Evolutionary conservation across 64 coral and sea anemone genomes (phyloP).

Genomic region (Porites lutea): DNA sequence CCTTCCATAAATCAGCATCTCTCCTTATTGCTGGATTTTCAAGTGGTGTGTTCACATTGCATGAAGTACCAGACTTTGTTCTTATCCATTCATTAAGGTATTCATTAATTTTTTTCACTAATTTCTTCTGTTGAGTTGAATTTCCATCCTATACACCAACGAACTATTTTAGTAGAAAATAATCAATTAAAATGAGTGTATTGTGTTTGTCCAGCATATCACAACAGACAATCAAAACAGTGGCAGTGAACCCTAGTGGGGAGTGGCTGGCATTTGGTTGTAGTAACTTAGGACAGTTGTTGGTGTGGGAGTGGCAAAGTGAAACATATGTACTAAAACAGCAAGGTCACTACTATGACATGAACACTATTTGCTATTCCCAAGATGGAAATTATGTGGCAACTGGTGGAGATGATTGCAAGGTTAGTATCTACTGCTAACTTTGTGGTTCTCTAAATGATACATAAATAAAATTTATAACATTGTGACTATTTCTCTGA

Average conservation of each 20-base stretch:
- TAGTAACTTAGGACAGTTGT: slow-evolving; percentile 82
- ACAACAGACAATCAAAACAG: slow-evolving; percentile 75
- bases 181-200: neutral
- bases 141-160: no score
- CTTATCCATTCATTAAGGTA: slow-evolving; percentile 98
- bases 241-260: slow-evolving; percentile 87
- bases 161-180: no score
- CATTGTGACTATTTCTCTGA: no score
- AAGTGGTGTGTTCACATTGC: slow-evolving; percentile 87
- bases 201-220: slow-evolving; percentile 73
- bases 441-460: no score
- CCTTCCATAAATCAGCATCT: slow-evolving; percentile 78
- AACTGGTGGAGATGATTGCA: slow-evolving; percentile 97
- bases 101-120: neutral
- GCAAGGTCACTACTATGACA: slow-evolving; percentile 98
- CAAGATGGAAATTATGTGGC: slow-evolving; percentile 92
- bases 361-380: slow-evolving; percentile 93
- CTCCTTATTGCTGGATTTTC: slow-evolving; percentile 90
- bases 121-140: no score
- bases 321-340: slow-evolving; percentile 97
- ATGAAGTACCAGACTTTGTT: slow-evolving; percentile 98
- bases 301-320: slow-evolving; percentile 99
- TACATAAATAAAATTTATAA: no score
- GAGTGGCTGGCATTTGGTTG: slow-evolving; percentile 99
- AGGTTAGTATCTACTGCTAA: slow-evolving; percentile 49